Evolutionary conservation across 2,113 vertebrate genomes (phyloP).

Genomic region (Microcebus tavaratra): DNA sequence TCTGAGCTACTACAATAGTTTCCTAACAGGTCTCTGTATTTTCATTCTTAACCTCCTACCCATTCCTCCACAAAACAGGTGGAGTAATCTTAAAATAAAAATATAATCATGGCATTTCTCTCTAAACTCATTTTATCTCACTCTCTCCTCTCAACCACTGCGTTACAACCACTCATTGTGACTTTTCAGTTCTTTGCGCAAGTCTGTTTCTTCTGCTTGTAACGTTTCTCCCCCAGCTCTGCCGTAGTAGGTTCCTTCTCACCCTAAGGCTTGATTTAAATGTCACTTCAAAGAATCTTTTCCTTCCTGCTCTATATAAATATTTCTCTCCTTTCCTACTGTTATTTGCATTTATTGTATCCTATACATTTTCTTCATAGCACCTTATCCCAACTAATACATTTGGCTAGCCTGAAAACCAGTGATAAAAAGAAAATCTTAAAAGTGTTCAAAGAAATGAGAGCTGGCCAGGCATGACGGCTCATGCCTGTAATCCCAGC

Average conservation of each 20-base stretch:
- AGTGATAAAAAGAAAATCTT: too few relatives aligned
- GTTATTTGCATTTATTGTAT: conserved; percentile 1
- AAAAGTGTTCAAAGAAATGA: not conserved
- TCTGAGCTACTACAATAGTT: not conserved
- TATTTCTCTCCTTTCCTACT: not conserved
- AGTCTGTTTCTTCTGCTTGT: not conserved
- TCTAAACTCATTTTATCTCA: not conserved
- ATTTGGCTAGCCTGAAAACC: not conserved
- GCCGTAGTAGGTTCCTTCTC: not conserved
- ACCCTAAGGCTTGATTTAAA: not conserved
- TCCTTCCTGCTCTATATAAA: not conserved
- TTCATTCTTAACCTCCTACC: not conserved
- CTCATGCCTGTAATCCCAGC: too few relatives aligned
- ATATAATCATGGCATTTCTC: not conserved
- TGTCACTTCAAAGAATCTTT: not conserved
- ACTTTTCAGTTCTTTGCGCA: not conserved
- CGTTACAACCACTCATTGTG: not conserved
- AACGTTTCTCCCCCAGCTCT: not conserved
- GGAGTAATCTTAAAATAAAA: not conserved
- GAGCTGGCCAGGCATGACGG: too few relatives aligned
- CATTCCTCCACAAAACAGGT: not conserved
- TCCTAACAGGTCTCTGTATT: not conserved
- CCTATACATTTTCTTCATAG: not conserved
- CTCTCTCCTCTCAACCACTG: not conserved
- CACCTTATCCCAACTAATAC: not conserved